Evolutionary conservation across 2,113 vertebrate species (phyloP).

Genomic region (Pedionomus torquatus): DNA sequence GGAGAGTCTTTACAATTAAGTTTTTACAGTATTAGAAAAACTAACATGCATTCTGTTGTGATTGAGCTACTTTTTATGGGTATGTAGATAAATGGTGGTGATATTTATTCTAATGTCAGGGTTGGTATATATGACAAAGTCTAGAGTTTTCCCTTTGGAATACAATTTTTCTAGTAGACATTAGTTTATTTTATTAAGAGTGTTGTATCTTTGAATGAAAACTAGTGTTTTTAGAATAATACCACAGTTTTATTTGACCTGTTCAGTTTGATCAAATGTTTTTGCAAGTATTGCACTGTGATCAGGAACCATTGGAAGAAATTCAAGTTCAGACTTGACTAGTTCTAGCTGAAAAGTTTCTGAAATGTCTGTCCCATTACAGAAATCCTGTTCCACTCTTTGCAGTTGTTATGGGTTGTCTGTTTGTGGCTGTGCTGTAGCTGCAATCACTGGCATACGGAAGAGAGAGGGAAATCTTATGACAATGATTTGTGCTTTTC

Average conservation of each 20-base stretch:
- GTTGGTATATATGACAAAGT: neutral
- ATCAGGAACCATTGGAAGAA: neutral
- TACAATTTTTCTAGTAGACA: neutral
- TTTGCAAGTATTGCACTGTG: neutral
- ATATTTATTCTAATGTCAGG: neutral
- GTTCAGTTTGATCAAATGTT: neutral
- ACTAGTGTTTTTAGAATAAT: neutral
- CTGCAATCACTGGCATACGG: neutral
- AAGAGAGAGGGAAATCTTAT: neutral
- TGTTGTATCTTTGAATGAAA: neutral
- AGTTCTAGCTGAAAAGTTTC: neutral
- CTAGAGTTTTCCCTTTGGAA: neutral
- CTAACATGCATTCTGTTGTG: neutral
- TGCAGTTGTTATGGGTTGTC: neutral
- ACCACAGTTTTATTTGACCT: neutral
- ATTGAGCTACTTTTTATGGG: neutral
- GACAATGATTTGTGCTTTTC: neutral
- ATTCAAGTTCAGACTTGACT: neutral
- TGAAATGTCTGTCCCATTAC: neutral
- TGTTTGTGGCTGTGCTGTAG: neutral
- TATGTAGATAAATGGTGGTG: neutral
- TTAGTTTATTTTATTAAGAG: neutral
- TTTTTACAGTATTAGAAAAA: neutral
- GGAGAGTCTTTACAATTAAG: neutral
- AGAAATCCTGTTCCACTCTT: neutral